These are phyloP conservation scores for Drosophila mojavensis DNA, from an alignment of 1,140 invertebrate genomes.

Conservation along the genomic window DNA sequence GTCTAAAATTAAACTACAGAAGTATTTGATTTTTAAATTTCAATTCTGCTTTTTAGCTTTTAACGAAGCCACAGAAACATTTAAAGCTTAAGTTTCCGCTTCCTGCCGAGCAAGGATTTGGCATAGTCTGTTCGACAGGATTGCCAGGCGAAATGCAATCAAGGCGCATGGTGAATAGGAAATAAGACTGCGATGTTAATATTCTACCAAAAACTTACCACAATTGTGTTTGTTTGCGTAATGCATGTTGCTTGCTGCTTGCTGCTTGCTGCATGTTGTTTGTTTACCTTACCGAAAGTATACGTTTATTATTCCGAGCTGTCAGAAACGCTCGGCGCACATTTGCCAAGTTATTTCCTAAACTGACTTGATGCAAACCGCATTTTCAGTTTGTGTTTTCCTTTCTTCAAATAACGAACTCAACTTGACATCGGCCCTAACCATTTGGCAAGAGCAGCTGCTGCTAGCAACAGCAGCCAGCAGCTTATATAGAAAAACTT, in stretches of 20 bases:
- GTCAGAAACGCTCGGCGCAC: slow-evolving; percentile 34
- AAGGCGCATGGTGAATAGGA: neutral
- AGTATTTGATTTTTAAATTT: neutral
- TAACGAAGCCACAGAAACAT: too few species aligned
- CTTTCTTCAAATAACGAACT: slow-evolving; percentile 38
- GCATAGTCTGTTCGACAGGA: neutral
- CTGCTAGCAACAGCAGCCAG: slow-evolving; percentile 8
- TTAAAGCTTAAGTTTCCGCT: neutral
- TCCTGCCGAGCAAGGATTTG: too few species aligned
- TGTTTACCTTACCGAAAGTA: neutral
- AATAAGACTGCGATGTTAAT: neutral
- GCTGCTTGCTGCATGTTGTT: neutral
- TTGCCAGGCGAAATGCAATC: neutral
- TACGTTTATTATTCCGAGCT: slow-evolving; percentile 26
- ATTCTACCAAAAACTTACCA: neutral
- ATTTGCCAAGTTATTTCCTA: slow-evolving; percentile 21
- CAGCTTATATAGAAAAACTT: slow-evolving; percentile 1
- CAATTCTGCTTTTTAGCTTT: too few species aligned
- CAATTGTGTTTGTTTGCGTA: neutral
- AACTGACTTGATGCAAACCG: slow-evolving; percentile 8
- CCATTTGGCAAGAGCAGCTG: slow-evolving; percentile 23
- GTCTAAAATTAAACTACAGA: too few species aligned
- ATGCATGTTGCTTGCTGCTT: neutral
- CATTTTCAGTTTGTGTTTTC: slow-evolving; percentile 29
- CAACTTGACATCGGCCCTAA: slow-evolving; percentile 59